Evolutionary conservation across 2,113 vertebrate species (phyloP).

Genomic region (Takifugu flavidus): DNA sequence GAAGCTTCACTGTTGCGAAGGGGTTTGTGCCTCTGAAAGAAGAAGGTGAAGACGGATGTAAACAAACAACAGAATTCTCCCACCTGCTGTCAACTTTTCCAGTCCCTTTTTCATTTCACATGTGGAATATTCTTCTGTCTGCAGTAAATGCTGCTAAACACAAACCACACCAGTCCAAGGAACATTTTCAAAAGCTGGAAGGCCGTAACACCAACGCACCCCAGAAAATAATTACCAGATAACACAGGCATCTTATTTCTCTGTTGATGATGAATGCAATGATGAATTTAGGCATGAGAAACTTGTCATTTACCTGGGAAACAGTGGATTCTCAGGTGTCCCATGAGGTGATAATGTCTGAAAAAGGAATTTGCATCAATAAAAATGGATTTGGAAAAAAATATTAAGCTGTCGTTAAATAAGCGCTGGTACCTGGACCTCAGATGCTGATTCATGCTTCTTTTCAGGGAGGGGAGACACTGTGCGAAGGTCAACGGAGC

Average conservation of each 20-base stretch:
- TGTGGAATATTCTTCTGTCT: too few relatives aligned
- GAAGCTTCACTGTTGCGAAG: constrained; percentile 89
- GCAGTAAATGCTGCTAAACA: too few relatives aligned
- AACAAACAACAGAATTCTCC: constrained; percentile 6
- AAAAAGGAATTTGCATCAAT: constrained; percentile 1
- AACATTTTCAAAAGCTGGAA: too few relatives aligned
- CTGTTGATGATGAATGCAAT: not conserved
- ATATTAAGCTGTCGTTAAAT: too few relatives aligned
- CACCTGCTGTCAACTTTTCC: not conserved
- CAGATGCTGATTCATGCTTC: constrained; percentile 48
- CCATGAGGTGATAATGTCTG: constrained; percentile 59
- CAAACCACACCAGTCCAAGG: too few relatives aligned
- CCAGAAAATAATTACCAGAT: too few relatives aligned
- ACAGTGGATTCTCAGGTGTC: constrained; percentile 68
- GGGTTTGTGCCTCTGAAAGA: constrained; percentile 85
- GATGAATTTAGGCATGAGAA: not conserved
- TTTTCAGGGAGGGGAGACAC: constrained; percentile 61
- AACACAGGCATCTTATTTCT: too few relatives aligned
- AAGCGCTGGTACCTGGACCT: constrained; percentile 51
- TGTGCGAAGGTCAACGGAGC: constrained; percentile 53
- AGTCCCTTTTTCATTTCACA: too few relatives aligned
- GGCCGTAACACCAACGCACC: too few relatives aligned
- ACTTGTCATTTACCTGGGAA: constrained; percentile 67
- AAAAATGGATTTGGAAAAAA: too few relatives aligned
- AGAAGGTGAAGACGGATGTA: constrained; percentile 50